Evolutionary conservation across 2,888 invertebrate species (phyloP).

Genomic region (Tachina grossa): DNA sequence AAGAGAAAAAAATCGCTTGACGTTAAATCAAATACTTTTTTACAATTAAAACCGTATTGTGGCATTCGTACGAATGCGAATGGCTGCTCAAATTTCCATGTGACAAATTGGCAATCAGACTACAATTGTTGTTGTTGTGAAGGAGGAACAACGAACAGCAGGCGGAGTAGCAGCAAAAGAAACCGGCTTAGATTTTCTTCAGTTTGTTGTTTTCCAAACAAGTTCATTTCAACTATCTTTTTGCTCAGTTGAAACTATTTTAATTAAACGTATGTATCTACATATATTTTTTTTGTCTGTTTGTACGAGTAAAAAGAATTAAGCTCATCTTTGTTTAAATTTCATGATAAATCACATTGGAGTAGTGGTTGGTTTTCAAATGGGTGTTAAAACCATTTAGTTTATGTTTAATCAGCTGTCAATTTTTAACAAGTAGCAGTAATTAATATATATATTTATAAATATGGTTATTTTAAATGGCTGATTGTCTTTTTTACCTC

Average conservation of each 20-base stretch:
- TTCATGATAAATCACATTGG: conserved; percentile 1
- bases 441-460: conserved; percentile 35
- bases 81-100: conserved; percentile 50
- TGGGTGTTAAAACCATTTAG: conserved; percentile 51
- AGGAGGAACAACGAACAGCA: background rate
- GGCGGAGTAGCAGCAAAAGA: conserved; percentile 1
- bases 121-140: background rate
- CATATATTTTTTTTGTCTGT: background rate
- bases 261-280: conserved; percentile 43
- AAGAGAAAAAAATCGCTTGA: conserved; percentile 6
- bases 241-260: conserved; percentile 33
- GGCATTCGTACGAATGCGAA: conserved; percentile 34
- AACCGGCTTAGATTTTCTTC: conserved; percentile 24
- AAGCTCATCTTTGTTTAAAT: background rate
- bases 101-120: conserved; percentile 41
- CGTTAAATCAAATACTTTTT: conserved; percentile 27
- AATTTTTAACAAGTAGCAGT: conserved; percentile 29
- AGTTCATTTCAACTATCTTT: conserved; percentile 25
- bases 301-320: conserved; percentile 3
- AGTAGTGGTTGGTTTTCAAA: conserved; percentile 8
- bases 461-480: conserved; percentile 39
- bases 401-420: conserved; percentile 56
- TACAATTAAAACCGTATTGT: conserved; percentile 50
- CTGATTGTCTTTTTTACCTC: background rate
- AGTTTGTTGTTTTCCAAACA: background rate